Base-by-base conservation (phyloP, 2,888 invertebrate species). In the Sphaeridia pumilis region DNA sequence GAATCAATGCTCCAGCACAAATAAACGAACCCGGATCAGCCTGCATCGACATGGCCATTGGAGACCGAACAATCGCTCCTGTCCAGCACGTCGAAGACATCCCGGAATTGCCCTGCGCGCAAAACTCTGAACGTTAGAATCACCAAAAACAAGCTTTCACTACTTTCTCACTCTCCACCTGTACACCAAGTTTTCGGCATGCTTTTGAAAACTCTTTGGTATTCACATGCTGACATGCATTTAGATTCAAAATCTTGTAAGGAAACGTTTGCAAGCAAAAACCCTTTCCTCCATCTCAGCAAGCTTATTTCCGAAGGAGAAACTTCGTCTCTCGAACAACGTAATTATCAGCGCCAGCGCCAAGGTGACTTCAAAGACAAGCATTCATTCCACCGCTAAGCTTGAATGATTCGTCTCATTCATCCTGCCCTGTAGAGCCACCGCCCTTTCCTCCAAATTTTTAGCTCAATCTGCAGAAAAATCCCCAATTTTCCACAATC, bases 1-100 rank as follows among this genome's bases (percentile, higher is more conserved):
- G 46, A 21, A 57, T 54, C 36, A 55, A 28, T 17, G 55, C 55
- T 25, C 57, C 63, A 3, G 60, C 56, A 49, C 63, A 63, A 36
- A 63, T 55, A 38, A 61, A 64, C 7, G 60, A 56, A 26, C 64
- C 64, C 1, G 61, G 61, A 52, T 64, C 64, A 17, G 50, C 43
- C 10, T 52, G 47, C 47, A 54, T 48, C 5, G 34, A 38, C 21
- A 59, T 26, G 1, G 55, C 36, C 4, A 46, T 38, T 1, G 59
- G 56, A 5, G 56, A 54, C 1, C 63, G 54, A 26, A 59, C 58
- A 22, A 63, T 50, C n/a, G 61, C 63, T 36, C 57, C 63, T 1
- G 59, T 61, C 59, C 61, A 63, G 47, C 63, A 63, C 20, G 58
- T 52, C 10, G 56, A 47, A 2, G 56, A 49, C 7, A 45, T 54